phyloP scores from a whole-genome alignment of 1,140 invertebrate genomes.

The Archivesica marissinica region DNA sequence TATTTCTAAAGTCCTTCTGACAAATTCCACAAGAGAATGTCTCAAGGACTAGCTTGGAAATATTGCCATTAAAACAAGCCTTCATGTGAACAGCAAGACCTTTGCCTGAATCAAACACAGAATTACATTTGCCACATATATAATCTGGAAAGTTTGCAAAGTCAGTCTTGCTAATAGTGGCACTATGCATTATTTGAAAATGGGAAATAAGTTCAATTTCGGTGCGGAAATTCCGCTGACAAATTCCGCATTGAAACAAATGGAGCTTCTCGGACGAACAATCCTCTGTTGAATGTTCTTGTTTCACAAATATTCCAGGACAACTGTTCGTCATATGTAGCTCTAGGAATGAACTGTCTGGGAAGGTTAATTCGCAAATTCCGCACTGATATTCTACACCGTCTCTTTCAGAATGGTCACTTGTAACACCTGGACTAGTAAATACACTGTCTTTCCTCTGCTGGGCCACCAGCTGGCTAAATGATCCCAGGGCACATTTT shows the following conservation, averaged over 20 bases:
- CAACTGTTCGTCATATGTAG: neutral
- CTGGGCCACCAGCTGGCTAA: neutral
- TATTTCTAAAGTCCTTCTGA: neutral
- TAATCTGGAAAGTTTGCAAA: neutral
- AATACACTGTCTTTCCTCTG: too few relatives aligned
- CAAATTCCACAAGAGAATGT: neutral
- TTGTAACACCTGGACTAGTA: neutral
- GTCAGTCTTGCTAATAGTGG: neutral
- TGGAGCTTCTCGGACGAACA: neutral
- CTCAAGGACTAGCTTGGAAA: too few relatives aligned
- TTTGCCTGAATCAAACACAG: neutral
- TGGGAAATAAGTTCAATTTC: neutral
- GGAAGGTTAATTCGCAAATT: neutral
- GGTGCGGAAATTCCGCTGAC: neutral
- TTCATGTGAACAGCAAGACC: neutral
- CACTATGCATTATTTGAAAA: neutral
- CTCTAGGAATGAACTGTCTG: neutral
- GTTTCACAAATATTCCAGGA: neutral
- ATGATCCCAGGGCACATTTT: neutral
- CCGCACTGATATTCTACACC: neutral
- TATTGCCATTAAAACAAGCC: neutral
- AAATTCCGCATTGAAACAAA: neutral
- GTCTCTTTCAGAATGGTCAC: too few relatives aligned
- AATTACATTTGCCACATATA: neutral
- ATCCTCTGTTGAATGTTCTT: neutral